phyloP scores from a whole-genome alignment of 2,113 vertebrate genomes.

The Megalops atlanticus region DNA sequence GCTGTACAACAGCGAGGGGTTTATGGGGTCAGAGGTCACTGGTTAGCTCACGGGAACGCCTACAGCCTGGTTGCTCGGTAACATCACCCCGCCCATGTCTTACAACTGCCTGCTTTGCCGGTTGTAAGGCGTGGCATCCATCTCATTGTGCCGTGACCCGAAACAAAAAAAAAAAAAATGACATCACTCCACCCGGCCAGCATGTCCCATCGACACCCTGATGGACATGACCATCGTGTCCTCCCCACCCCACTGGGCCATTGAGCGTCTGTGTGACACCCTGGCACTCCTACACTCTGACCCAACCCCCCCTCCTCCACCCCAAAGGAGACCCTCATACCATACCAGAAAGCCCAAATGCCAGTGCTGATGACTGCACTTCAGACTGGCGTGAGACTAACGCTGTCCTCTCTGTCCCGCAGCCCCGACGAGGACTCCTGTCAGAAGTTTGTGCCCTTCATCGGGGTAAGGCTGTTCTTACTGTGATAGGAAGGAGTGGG shows the following conservation, averaged over 20 bases:
- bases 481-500: too few relatives aligned
- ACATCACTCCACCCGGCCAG: not conserved
- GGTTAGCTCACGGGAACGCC: not conserved
- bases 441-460: conserved; percentile 92
- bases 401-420: conserved; percentile 37
- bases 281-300: not conserved
- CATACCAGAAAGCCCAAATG: not conserved
- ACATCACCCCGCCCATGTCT: not conserved
- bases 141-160: conserved; percentile 33
- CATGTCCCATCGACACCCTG: not conserved
- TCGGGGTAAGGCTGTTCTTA: conserved; percentile 76
- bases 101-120: conserved; percentile 38
- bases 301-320: not conserved
- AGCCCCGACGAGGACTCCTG: conserved; percentile 90
- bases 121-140: conserved; percentile 42
- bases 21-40: not conserved
- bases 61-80: not conserved
- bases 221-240: conserved; percentile 1
- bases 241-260: not conserved
- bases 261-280: conserved; percentile 2
- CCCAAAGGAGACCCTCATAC: not conserved
- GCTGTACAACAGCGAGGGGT: not conserved
- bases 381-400: not conserved
- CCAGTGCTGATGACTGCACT: not conserved
- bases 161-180: not conserved